phyloP scores from a whole-genome alignment of 2,113 vertebrate genomes.

The Illadopsis cleaveri region DNA sequence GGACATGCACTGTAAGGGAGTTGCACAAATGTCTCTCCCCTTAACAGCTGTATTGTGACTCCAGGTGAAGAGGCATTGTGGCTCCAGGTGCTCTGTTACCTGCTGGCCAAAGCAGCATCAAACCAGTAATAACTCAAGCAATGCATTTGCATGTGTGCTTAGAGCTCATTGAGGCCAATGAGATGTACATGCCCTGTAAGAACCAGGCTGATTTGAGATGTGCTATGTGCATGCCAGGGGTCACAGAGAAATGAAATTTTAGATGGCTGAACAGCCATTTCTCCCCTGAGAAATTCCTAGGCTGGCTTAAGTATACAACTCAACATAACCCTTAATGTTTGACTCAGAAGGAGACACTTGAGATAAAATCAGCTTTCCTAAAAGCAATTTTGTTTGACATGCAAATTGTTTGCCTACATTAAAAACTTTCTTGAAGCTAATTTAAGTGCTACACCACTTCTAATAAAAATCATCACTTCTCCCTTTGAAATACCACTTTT shows the following conservation, averaged over 20 bases:
- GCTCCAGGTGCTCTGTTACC: not conserved
- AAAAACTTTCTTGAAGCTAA: not conserved
- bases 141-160: not conserved
- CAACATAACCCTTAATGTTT: not conserved
- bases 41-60: not conserved
- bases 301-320: not conserved
- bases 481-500: not conserved
- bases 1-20: not conserved
- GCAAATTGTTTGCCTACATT: not conserved
- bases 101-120: not conserved
- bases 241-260: not conserved
- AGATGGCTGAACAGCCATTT: not conserved
- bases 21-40: not conserved
- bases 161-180: not conserved
- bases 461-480: not conserved
- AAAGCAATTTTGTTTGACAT: not conserved
- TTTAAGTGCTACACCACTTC: not conserved
- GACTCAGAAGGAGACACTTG: not conserved
- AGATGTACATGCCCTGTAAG: not conserved
- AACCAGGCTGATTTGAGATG: not conserved
- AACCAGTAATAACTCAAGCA: not conserved
- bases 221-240: not conserved
- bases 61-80: not conserved
- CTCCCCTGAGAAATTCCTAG: not conserved
- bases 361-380: not conserved